Evolutionary conservation across 2,113 vertebrate species (phyloP), one percentile per base, ranked within the genome.

Genomic region (Cathartes aura): DNA sequence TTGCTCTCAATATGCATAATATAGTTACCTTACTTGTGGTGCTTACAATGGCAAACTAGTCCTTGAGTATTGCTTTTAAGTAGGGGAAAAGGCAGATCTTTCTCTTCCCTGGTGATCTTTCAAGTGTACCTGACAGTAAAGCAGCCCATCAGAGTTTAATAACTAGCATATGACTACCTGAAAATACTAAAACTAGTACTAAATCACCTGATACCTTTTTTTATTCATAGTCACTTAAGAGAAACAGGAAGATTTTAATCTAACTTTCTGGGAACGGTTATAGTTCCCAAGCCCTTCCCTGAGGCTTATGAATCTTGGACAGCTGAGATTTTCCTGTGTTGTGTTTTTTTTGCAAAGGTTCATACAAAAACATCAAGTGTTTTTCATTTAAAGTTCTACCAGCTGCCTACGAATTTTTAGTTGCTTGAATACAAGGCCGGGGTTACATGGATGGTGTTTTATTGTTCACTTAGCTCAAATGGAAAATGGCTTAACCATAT

Each of bases 401-500:
- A 78, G 55, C 53, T 93, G 88, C 82, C 86, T 84, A 48, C 3
- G 2, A 87, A 75, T 63, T 79, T 94, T 88, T 45, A 76, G 32
- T 93, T 93, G 60, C 45, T 81, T 89, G 50, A 94, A 58, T 89
- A 73, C 22, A 86, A 71, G 64, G 50, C 74, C 21, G 56, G 60
- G 23, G 55, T 89, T 96, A 66, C 59, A 90, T 76, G 90, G 74
- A 43, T 94, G 91, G 22, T 73, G 53, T 88, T 93, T 92, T 89
- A 93, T 60, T 95, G 82, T 91, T 95, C 70, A 4, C 60, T 84
- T 90, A 78, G 85, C 55, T 95, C 62, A 83, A 97, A 82, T 82
- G 95, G 83, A 95, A 95, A 93, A 91, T 80, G 90, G 72, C 76
- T 95, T 89, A 95, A 89, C 70, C 45, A 82, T 95, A 93, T 92